Base-by-base conservation (phyloP, 2,888 invertebrate species). In the Polymixis flavicincta region DNA sequence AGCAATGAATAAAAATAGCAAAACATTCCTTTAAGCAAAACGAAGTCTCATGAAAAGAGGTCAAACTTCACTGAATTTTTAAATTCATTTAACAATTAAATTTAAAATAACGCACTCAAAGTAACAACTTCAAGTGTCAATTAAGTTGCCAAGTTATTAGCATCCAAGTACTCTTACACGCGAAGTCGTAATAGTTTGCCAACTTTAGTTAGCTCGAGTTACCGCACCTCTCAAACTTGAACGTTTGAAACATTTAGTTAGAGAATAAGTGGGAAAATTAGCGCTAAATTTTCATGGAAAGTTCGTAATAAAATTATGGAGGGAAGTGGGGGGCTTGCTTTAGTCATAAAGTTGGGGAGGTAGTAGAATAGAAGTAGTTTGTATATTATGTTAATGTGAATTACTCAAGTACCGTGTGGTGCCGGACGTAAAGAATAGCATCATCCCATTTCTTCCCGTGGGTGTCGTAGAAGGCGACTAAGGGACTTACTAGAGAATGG, bases 211-310 rank as follows among this genome's bases (percentile, higher is more conserved):
- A 82, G 72, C 72, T 75, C 28, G 55, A 82, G 76, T 76, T 84
- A 82, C 73, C 74, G 70, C 60, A 68, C 80, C 70, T 64, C 78
- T 82, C 74, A 68, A 87, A 86, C 78, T 86, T 83, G 25, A 74
- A 76, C 80, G 76, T 79, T 83, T 86, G 69, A 71, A 88, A 88
- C 86, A 87, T 87, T 85, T 85, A 84, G 83, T 76, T 84, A 74
- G 61, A 55, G 73, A 72, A 65, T 82, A 76, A 87, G 82, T 85
- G 76, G 74, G 57, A 32, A 78, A 85, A 85, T 85, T 85, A 71
- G 64, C 64, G 73, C 83, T 68, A 67, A 87, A 82, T 74, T 87
- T 85, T 83, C 75, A 76, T 71, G 50, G 59, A 74, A 71, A 82
- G 68, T 85, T 77, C 37, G 7, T 78, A 66, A 75, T 73, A 65